Evolutionary conservation across 2,113 vertebrate genomes (phyloP).

Genomic region (Nanorana parkeri): DNA sequence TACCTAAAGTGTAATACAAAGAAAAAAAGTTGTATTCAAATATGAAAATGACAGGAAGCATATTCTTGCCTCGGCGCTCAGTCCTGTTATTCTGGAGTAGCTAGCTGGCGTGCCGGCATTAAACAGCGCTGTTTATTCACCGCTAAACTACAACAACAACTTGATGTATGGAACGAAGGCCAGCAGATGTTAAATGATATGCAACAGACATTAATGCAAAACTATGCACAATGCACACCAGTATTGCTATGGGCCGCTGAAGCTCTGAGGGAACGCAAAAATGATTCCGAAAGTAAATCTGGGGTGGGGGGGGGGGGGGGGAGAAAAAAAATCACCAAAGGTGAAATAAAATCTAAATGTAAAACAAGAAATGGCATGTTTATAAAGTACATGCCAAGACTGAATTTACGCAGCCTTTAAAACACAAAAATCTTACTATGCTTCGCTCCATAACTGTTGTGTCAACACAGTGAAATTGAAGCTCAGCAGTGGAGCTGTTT

Average conservation of each 20-base stretch:
- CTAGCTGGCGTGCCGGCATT: neutral
- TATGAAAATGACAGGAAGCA: neutral
- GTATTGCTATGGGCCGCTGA: neutral
- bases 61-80: neutral
- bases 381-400: neutral
- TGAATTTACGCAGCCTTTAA: constrained; percentile 11
- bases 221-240: constrained; percentile 17
- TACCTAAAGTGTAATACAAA: neutral
- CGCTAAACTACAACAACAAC: constrained; percentile 14
- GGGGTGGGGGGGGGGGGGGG: too few relatives aligned
- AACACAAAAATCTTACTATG: constrained; percentile 8
- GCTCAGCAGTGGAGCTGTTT: neutral
- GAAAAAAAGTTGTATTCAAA: neutral
- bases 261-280: neutral
- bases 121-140: constrained; percentile 39
- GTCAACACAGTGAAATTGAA: constrained; percentile 26
- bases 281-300: constrained; percentile 22
- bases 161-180: constrained; percentile 36
- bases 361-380: constrained; percentile 15
- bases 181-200: constrained; percentile 47
- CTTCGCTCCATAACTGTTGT: constrained; percentile 3
- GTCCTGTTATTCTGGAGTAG: constrained; percentile 1
- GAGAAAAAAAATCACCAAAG: neutral
- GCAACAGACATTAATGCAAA: constrained; percentile 19
- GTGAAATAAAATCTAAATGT: constrained; percentile 11